Percentiles rank a stretch among this genome's conserved stretches.
These are phyloP conservation scores for Sapajus apella DNA, from an alignment of 2,113 vertebrate species.

Conservation along the genomic window DNA sequence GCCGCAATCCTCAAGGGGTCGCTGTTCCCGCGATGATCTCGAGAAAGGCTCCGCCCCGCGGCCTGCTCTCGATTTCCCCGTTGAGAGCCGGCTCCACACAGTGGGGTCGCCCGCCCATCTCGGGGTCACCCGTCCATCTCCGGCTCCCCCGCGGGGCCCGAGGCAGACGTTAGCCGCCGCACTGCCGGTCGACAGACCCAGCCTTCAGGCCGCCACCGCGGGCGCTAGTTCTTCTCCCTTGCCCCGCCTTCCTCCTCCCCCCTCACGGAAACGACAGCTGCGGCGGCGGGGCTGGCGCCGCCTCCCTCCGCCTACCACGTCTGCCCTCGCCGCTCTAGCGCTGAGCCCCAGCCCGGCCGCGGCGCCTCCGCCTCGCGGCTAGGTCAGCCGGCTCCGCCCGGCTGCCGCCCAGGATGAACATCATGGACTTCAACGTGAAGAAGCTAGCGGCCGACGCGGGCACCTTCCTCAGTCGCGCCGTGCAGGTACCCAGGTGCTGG, in stretches of 20 bases:
- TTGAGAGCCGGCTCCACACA: rapidly evolving
- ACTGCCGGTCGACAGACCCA: background rate
- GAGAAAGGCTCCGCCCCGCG: conserved; percentile 4
- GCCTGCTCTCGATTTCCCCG: background rate
- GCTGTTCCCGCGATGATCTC: conserved; percentile 44
- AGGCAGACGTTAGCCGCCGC: background rate
- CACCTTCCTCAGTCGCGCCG: conserved; percentile 95
- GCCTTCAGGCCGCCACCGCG: background rate
- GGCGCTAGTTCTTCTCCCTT: background rate
- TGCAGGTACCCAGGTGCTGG: conserved; percentile 87
- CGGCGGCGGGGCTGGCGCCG: conserved; percentile 59
- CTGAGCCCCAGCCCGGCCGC: too few species aligned
- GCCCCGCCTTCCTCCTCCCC: background rate
- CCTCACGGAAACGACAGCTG: conserved; percentile 74
- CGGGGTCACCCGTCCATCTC: rapidly evolving
- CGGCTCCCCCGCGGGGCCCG: rapidly evolving
- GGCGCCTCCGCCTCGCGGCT: background rate
- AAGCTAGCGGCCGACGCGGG: conserved; percentile 96
- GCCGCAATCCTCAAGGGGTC: conserved; percentile 37
- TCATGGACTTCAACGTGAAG: conserved; percentile 97
- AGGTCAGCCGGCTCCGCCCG: conserved; percentile 46
- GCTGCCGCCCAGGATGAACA: conserved; percentile 72
- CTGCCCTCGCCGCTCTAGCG: too few species aligned
- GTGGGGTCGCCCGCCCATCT: background rate
- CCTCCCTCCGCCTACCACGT: conserved; percentile 34